Evolutionary conservation across 2,888 invertebrate genomes (phyloP).

Genomic region (Rotaria macrura): DNA sequence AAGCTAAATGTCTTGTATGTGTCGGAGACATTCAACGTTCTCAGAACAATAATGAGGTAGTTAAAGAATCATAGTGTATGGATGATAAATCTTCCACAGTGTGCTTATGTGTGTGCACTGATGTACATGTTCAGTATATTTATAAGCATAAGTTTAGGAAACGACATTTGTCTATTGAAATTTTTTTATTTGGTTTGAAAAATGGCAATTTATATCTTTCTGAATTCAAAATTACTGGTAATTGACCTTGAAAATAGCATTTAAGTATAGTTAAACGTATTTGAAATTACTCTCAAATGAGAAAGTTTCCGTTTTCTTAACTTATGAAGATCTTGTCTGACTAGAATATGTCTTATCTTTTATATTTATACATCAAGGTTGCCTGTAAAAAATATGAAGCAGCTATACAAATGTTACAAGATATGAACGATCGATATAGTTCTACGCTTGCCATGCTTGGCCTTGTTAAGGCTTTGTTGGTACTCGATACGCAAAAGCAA

Average conservation of each 20-base stretch:
- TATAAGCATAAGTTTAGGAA: no score
- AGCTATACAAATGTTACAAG: constrained; percentile 48
- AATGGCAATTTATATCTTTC: no score
- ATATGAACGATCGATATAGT: constrained; percentile 49
- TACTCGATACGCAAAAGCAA: constrained; percentile 34
- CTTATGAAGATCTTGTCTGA: neutral
- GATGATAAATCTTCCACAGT: neutral
- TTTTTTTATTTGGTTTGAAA: no score
- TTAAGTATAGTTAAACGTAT: no score
- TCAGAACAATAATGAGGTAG: constrained; percentile 49
- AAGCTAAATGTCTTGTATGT: constrained; percentile 50
- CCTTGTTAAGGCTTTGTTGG: constrained; percentile 41
- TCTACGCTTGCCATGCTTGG: constrained; percentile 45
- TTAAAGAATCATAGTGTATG: neutral
- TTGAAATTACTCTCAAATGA: no score
- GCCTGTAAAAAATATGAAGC: constrained; percentile 51
- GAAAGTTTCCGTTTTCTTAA: no score
- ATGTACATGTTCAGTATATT: no score
- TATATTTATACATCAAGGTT: constrained; percentile 40
- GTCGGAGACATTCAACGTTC: constrained; percentile 52
- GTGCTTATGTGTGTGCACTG: neutral
- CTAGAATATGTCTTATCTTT: neutral
- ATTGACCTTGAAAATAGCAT: no score
- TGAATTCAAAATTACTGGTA: no score
- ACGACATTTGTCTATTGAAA: no score